Evolutionary conservation across 2,113 vertebrate genomes (phyloP).

Genomic region (Embiotoca jacksoni): DNA sequence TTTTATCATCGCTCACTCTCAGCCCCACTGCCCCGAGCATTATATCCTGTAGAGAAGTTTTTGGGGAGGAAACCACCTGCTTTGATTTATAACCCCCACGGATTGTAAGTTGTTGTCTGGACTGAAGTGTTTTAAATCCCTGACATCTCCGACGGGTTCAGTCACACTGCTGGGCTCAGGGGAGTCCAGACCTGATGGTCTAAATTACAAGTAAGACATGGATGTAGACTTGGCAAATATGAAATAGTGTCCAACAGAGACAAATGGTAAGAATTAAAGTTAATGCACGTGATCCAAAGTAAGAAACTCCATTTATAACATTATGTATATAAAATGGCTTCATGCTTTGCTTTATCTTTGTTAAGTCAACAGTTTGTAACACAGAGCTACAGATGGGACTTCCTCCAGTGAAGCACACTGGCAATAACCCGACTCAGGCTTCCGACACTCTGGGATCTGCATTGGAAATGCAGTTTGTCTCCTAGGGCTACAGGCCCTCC

Average conservation of each 20-base stretch:
- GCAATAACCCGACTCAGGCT: conserved; percentile 47
- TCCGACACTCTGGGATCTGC: conserved; percentile 70
- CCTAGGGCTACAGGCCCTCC: conserved; percentile 71
- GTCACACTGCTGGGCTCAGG: conserved; percentile 32
- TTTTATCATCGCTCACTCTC: conserved; percentile 81
- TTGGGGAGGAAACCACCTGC: conserved; percentile 81
- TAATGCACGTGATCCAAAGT: background rate
- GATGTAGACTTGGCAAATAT: background rate
- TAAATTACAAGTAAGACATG: conserved; percentile 27
- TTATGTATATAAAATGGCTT: conserved; percentile 8
- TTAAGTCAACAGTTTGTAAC: conserved; percentile 54
- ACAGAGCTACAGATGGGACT: conserved; percentile 44
- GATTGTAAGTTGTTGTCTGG: conserved; percentile 54
- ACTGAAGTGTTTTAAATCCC: conserved; percentile 55
- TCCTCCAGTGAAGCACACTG: conserved; percentile 46
- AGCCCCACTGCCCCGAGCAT: conserved; percentile 73
- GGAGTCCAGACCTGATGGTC: conserved; percentile 26
- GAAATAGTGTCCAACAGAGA: background rate
- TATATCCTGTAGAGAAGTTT: conserved; percentile 66
- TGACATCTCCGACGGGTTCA: conserved; percentile 58
- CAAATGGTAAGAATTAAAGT: conserved; percentile 15
- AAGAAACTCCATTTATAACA: background rate
- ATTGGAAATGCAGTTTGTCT: conserved; percentile 73
- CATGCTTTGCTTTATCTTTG: conserved; percentile 23
- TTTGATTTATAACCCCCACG: conserved; percentile 78